Base-by-base conservation (phyloP, 2,113 vertebrate genomes). In the Cygnus atratus region DNA sequence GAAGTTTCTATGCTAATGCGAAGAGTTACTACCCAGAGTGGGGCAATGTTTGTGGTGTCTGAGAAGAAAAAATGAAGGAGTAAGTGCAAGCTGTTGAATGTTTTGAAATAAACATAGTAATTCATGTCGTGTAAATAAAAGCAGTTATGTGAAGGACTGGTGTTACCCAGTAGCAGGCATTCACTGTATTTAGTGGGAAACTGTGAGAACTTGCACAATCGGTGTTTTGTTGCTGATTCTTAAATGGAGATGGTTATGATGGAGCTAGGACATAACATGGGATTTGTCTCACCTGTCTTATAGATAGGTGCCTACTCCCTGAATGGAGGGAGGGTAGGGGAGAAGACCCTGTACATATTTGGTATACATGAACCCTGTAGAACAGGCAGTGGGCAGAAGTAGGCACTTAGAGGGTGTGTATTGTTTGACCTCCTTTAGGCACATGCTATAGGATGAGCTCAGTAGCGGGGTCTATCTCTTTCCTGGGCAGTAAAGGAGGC, bases 341-440 rank as follows among this genome's bases (percentile, higher is more conserved):
- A 41, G 9, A 70, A 72, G 70, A 35, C 11, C 70, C 9, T 54
- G 1, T 80, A 9, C 28, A 2, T n/a, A 14, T 41, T 52, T 11
- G 67, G 31, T 11, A 43, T 82, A 25, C 0, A 37, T 35, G 37
- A 90, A 20, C 39, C 19, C 17, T 46, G 31, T 46, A 67, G 46
- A 81, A 21, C 15, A 48, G 52, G 33, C 2, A 2, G 4, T 6
- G 39, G 18, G 31, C 39, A 72, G 22, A 58, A 89, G 37, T 18
- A 57, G 52, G 22, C 18, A 11, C 39, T 93, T 82, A 3, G 1
- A 35, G 22, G 5, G 33, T 31, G 54, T 91, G 93, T 85, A 79
- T 95, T 84, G 72, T 73, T 58, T 97, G 94, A 91, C 95, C 91
- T 97, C 48, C 46, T 96, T 96, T 87, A 89, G 50, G 67, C 80